Evolutionary conservation across 2,888 invertebrate genomes (phyloP).

Genomic region (Drepana falcataria): DNA sequence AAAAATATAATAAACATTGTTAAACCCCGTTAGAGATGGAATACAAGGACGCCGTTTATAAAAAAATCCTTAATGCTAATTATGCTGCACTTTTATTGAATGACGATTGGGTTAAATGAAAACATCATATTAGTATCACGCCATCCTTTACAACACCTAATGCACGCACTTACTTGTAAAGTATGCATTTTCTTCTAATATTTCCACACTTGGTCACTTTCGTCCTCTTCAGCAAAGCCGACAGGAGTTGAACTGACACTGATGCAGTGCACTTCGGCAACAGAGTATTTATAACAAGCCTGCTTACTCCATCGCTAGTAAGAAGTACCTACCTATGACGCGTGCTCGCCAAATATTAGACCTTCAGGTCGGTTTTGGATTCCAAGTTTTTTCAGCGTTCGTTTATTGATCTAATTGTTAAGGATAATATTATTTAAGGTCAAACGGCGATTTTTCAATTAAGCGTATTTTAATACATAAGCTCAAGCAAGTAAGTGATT

Average conservation of each 20-base stretch:
- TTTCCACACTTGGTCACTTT: constrained; percentile 57
- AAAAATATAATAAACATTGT: constrained; percentile 12
- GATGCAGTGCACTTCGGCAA: constrained; percentile 27
- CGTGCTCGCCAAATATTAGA: background rate
- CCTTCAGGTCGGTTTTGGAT: background rate
- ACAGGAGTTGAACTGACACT: constrained; percentile 75
- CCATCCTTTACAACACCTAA: constrained; percentile 2
- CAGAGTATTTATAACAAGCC: constrained; percentile 61
- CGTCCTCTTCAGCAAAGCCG: constrained; percentile 69
- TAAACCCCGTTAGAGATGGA: too few relatives aligned
- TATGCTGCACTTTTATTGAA: constrained; percentile 5
- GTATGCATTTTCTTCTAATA: constrained; percentile 52
- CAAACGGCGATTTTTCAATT: too few relatives aligned
- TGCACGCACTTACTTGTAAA: constrained; percentile 62
- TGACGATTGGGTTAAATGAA: constrained; percentile 15
- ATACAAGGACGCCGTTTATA: constrained; percentile 14
- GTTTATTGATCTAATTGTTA: too few relatives aligned
- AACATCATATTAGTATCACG: constrained; percentile 1
- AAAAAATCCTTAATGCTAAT: constrained; percentile 12
- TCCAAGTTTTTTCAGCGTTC: background rate
- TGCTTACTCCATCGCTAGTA: constrained; percentile 44
- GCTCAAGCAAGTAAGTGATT: too few relatives aligned
- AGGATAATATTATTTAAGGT: too few relatives aligned
- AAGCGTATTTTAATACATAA: too few relatives aligned
- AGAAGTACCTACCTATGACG: constrained; percentile 3